Evolutionary conservation across 2,797 vertebrate genomes (phyloP).

Genomic region (Choloepus didactylus): DNA sequence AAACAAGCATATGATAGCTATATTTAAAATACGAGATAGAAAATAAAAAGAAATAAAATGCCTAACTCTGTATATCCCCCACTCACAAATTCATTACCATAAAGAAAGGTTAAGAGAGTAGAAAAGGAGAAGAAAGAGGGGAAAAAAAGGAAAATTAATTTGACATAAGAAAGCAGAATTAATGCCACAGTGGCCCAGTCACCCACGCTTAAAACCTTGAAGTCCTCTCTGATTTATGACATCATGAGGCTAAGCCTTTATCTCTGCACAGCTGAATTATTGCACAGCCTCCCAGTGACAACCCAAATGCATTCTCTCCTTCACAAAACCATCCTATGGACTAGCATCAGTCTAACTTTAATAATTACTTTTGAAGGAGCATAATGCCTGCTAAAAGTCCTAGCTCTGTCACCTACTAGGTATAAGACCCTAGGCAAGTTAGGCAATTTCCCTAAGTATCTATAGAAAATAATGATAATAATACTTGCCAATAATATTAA

Average conservation of each 20-base stretch:
- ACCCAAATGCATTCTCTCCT: neutral
- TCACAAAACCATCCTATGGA: slow-evolving; percentile 12
- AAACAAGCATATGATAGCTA: neutral
- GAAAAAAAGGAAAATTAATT: slow-evolving; percentile 47
- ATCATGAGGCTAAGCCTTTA: slow-evolving; percentile 37
- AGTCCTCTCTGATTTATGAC: slow-evolving; percentile 47
- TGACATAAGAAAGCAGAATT: slow-evolving; percentile 1
- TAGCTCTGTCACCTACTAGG: neutral
- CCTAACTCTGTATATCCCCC: neutral
- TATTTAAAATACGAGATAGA: neutral
- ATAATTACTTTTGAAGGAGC: slow-evolving; percentile 50
- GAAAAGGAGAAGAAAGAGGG: neutral
- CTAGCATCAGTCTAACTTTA: slow-evolving; percentile 26
- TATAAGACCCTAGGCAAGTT: neutral
- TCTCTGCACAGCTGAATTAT: neutral
- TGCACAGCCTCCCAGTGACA: neutral
- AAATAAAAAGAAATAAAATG: neutral
- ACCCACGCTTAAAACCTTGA: neutral
- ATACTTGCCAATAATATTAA: neutral
- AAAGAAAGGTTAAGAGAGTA: neutral
- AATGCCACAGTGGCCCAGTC: neutral
- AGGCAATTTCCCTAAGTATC: neutral
- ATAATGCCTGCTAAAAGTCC: neutral
- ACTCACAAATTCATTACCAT: neutral
- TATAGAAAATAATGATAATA: neutral